Evolutionary conservation across 2,797 vertebrate genomes (phyloP), one percentile per base, ranked within the genome.

Genomic region (Hippopotamyrus pictus): DNA sequence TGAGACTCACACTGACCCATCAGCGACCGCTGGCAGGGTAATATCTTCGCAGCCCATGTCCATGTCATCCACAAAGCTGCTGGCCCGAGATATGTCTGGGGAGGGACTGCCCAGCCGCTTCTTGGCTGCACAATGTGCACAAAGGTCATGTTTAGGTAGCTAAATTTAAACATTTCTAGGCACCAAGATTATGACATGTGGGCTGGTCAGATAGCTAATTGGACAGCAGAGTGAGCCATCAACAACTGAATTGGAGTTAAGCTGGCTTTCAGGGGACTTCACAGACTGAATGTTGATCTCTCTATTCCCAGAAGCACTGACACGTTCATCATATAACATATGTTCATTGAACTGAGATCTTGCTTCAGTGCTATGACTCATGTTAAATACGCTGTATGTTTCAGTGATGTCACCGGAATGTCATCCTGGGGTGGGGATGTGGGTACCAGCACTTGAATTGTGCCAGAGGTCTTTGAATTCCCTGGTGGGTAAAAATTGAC

Each of bases 11-110:
- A 97, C 96, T 87, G 95, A 88, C 90, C 95, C 90, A 0, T 96
- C 90, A 0, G 94, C 94, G 12, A 96, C 93, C 14, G 94, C 90
- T 1, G 96, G 94, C 89, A 97, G 93, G 0, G 94, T 86, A 2
- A 96, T 93, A 89, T 97, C 97, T 91, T 98, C 97, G 0, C 92
- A 92, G 59, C 93, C 88, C 83, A 95, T 95, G 90, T 97, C 97
- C 22, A 96, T 95, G 89, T 97, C 97, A 3, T 98, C 97, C 0
- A 94, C 94, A 65, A 97, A 93, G 93, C 97, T 98, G 95, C 93
- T 96, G 86, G 95, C 94, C 5, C 95, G 92, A 17, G 96, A 96
- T 90, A 97, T 95, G 91, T 95, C 94, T 6, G 95, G 90, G 86
- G 94, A 95, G 7, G 92, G 90, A 62, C 90, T 92, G 5, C 95